phyloP scores from a whole-genome alignment of 2,888 invertebrate species.

The Cosmorhoe ocellata region DNA sequence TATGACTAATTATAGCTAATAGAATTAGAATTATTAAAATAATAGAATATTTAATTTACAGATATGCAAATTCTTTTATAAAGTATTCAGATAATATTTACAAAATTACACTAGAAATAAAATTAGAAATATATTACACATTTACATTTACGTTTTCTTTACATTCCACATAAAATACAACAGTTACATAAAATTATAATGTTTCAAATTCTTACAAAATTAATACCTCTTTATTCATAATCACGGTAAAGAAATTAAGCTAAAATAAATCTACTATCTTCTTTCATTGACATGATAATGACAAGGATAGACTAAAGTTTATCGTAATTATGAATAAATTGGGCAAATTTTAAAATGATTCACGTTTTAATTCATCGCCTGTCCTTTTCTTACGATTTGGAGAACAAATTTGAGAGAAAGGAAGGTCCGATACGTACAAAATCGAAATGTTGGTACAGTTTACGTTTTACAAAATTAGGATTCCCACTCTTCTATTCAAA shows the following conservation, averaged over 20 bases:
- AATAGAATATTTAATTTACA: slow-evolving; percentile 45
- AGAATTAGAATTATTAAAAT: slow-evolving; percentile 42
- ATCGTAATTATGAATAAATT: too few species aligned
- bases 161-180: slow-evolving; percentile 42
- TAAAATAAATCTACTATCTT: too few species aligned
- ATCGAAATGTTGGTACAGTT: slow-evolving; percentile 6
- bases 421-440: slow-evolving; percentile 26
- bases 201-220: slow-evolving; percentile 17
- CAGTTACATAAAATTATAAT: too few species aligned
- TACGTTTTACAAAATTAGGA: slow-evolving; percentile 18
- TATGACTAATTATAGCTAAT: slow-evolving; percentile 65
- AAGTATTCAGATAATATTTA: slow-evolving; percentile 67
- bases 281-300: too few species aligned
- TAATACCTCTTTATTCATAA: too few species aligned
- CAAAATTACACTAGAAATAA: slow-evolving; percentile 55
- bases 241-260: too few species aligned
- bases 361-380: slow-evolving; percentile 37
- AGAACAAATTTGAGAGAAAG: slow-evolving; percentile 39
- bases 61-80: slow-evolving; percentile 64
- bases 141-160: slow-evolving; percentile 56
- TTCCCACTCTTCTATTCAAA: background rate
- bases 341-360: slow-evolving; percentile 32
- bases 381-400: slow-evolving; percentile 40
- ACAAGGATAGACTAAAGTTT: too few species aligned
- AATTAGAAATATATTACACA: slow-evolving; percentile 62